Evolutionary conservation across 2,113 vertebrate species (phyloP).

Genomic region (Nyctibius bracteatus): DNA sequence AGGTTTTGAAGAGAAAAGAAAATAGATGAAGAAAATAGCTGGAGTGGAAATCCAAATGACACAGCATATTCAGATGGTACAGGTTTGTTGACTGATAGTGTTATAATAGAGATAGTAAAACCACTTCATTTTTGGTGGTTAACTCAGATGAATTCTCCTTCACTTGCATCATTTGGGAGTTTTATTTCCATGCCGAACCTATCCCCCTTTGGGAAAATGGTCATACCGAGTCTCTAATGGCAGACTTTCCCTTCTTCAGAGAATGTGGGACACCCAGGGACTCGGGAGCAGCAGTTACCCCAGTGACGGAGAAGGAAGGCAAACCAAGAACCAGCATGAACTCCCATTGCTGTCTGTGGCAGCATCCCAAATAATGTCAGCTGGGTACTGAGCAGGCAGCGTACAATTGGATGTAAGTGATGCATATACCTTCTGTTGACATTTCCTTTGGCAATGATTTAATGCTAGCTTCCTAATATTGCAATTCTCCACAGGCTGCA

Average conservation of each 20-base stretch:
- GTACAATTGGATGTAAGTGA: background rate
- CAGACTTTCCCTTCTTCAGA: background rate
- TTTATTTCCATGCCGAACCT: background rate
- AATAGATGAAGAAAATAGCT: background rate
- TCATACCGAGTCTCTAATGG: background rate
- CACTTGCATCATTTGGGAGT: background rate
- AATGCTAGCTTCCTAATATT: constrained; percentile 14
- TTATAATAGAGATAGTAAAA: background rate
- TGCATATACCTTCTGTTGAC: constrained; percentile 51
- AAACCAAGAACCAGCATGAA: background rate
- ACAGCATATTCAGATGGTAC: background rate
- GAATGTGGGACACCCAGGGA: background rate
- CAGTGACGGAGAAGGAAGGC: background rate
- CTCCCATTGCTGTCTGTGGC: constrained; percentile 31
- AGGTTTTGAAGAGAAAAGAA: background rate
- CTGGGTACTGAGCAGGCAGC: constrained; percentile 29
- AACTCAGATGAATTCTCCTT: background rate
- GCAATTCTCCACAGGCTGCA: background rate
- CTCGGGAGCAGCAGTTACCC: background rate
- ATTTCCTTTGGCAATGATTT: constrained; percentile 45
- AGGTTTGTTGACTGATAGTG: constrained; percentile 10
- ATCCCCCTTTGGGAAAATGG: background rate
- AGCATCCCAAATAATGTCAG: constrained; percentile 29
- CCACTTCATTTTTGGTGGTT: background rate
- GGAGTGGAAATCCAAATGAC: background rate